A percentile compares a stretch with the other conserved stretches of the same genome.
Evolutionary conservation across 2,113 vertebrate species (phyloP).

Genomic region (Corvus moneduloides): DNA sequence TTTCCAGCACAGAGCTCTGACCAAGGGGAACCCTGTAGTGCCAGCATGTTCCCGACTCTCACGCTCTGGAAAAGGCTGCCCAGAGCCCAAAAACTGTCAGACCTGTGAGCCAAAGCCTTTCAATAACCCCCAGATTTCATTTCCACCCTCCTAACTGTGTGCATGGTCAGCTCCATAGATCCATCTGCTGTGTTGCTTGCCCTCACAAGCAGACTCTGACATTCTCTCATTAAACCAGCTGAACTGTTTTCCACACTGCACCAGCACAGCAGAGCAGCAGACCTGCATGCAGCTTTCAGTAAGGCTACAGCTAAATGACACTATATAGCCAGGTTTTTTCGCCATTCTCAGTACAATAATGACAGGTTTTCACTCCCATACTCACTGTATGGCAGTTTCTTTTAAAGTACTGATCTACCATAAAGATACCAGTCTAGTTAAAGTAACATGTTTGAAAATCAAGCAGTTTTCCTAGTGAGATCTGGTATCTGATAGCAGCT

Average conservation of each 20-base stretch:
- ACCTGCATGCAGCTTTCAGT: rapidly evolving
- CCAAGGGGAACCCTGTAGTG: too few species aligned
- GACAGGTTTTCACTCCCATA: neutral
- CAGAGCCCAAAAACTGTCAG: neutral
- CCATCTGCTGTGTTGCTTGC: neutral
- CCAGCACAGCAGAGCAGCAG: neutral
- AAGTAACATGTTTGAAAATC: neutral
- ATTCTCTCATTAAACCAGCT: neutral
- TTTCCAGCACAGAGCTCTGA: neutral
- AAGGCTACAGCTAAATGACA: neutral
- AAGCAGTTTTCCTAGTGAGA: neutral
- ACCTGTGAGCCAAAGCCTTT: neutral
- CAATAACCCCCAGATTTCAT: neutral
- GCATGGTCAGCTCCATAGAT: neutral
- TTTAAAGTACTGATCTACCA: neutral
- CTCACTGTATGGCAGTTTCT: neutral
- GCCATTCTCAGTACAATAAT: too few species aligned
- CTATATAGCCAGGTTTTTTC: neutral
- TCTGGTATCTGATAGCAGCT: neutral
- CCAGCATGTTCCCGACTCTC: neutral
- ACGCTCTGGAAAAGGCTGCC: neutral
- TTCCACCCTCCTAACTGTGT: neutral
- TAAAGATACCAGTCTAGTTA: neutral
- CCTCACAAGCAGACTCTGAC: neutral
- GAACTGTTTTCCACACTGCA: neutral